Conservation (phyloP, 2,888 invertebrate species). For the Torymus tubicola region DNA sequence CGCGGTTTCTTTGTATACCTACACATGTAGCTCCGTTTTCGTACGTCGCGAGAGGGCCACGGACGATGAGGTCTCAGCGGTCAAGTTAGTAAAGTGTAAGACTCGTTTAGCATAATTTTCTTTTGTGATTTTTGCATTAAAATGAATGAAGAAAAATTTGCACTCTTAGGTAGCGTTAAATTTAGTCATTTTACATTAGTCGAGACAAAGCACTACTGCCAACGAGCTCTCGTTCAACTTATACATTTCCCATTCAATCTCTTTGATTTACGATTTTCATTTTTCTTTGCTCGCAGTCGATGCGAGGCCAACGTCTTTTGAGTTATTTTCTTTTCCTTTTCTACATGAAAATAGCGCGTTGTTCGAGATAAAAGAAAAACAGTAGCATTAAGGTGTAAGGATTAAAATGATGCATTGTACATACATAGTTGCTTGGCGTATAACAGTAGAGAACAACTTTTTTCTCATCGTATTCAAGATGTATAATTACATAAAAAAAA, state of each 20-base stretch:
- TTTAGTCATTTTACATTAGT: conserved; percentile 45
- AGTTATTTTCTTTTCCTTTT: conserved; percentile 48
- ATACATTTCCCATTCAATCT: conserved; percentile 29
- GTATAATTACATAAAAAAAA: conserved; percentile 54
- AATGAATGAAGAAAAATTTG: conserved; percentile 9
- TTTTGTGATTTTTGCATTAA: conserved; percentile 52
- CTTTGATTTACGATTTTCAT: conserved; percentile 31
- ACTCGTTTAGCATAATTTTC: conserved; percentile 47
- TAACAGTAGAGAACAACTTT: conserved; percentile 50
- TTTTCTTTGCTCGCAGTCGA: conserved; percentile 21
- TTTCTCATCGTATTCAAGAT: conserved; percentile 52
- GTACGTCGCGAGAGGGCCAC: conserved; percentile 20
- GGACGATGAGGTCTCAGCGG: background rate
- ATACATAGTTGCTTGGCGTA: conserved; percentile 58
- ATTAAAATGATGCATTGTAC: conserved; percentile 55
- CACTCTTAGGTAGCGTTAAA: conserved; percentile 43
- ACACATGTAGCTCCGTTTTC: conserved; percentile 39
- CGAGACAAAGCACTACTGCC: conserved; percentile 47
- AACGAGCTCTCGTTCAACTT: conserved; percentile 46
- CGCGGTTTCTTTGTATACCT: conserved; percentile 45
- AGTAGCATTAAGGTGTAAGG: conserved; percentile 49
- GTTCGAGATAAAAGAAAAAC: conserved; percentile 42
- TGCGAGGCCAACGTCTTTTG: conserved; percentile 15
- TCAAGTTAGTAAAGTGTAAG: conserved; percentile 21
- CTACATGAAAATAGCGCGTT: conserved; percentile 26